Evolutionary conservation across 2,797 vertebrate species (phyloP).

Genomic region (Dendrocincla fuliginosa): DNA sequence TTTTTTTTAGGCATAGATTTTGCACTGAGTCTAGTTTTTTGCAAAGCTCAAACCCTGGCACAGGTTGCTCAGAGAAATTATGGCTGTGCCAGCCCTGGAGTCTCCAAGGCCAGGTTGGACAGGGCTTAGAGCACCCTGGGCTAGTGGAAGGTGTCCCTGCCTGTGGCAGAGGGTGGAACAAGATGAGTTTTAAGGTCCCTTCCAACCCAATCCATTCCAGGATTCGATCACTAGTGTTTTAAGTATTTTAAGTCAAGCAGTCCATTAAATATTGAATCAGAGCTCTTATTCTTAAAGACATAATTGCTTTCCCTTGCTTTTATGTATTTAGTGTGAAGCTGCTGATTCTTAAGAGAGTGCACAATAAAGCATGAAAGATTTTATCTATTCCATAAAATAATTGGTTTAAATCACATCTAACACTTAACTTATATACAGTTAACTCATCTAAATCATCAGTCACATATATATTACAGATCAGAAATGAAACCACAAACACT

Average conservation of each 20-base stretch:
- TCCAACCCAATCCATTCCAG: not conserved
- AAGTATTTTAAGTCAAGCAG: not conserved
- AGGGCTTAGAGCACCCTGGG: not conserved
- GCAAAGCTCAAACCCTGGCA: not conserved
- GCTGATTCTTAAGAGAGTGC: not conserved
- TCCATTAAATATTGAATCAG: not conserved
- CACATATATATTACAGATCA: not conserved
- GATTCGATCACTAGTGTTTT: not conserved
- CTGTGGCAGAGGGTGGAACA: not conserved
- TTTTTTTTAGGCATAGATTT: not conserved
- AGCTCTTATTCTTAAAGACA: not conserved
- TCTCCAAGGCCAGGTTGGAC: fast-evolving
- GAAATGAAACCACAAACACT: not conserved
- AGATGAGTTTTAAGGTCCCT: not conserved
- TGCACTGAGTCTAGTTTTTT: not conserved
- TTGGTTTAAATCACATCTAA: not conserved
- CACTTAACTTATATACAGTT: not conserved
- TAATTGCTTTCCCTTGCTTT: not conserved
- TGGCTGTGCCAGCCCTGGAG: not conserved
- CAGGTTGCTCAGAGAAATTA: not conserved
- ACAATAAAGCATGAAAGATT: not conserved
- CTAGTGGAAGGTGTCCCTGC: fast-evolving
- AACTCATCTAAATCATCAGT: not conserved
- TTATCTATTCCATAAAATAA: not conserved
- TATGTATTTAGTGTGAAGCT: not conserved